Percentiles rank a stretch among this genome's conserved stretches.
phyloP scores from a whole-genome alignment of 1,140 invertebrate species.

The Drosophila willistoni region DNA sequence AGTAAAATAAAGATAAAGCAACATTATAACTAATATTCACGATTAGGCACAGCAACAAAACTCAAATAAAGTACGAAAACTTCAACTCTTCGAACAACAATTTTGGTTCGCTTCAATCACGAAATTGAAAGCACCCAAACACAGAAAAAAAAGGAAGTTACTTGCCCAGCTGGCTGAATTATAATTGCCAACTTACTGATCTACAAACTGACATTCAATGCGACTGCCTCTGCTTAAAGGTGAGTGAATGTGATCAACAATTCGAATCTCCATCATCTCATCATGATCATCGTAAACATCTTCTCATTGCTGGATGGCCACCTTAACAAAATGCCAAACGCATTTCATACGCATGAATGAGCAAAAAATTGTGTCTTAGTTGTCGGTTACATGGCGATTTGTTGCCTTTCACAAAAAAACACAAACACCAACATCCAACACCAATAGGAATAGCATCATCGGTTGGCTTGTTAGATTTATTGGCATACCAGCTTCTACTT shows the following conservation, averaged over 20 bases:
- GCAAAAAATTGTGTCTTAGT: slow-evolving; percentile 28
- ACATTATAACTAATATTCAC: slow-evolving; percentile 65
- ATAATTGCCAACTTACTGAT: slow-evolving; percentile 40
- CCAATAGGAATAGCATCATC: slow-evolving; percentile 21
- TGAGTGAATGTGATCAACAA: slow-evolving; percentile 56
- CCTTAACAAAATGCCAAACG: slow-evolving; percentile 53
- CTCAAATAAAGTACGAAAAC: slow-evolving; percentile 41
- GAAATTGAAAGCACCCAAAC: slow-evolving; percentile 60
- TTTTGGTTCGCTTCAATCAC: slow-evolving; percentile 67
- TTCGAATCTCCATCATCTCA: slow-evolving; percentile 20
- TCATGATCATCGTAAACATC: slow-evolving; percentile 25
- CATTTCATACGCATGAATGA: slow-evolving; percentile 54
- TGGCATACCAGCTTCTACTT: slow-evolving; percentile 28
- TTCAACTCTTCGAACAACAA: slow-evolving; percentile 49
- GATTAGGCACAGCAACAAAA: slow-evolving; percentile 40
- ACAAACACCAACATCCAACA: background rate
- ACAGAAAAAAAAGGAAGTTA: slow-evolving; percentile 56
- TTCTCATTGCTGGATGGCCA: slow-evolving; percentile 29
- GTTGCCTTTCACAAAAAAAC: slow-evolving; percentile 66
- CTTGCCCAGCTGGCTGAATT: slow-evolving; percentile 54
- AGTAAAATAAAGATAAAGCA: slow-evolving; percentile 60
- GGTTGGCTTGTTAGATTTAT: slow-evolving; percentile 40
- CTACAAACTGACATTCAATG: slow-evolving; percentile 63
- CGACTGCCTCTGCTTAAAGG: slow-evolving; percentile 68
- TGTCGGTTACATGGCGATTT: slow-evolving; percentile 9